These are phyloP conservation scores for Agapornis canus DNA, from an alignment of 2,797 vertebrate genomes.

Conservation along the genomic window DNA sequence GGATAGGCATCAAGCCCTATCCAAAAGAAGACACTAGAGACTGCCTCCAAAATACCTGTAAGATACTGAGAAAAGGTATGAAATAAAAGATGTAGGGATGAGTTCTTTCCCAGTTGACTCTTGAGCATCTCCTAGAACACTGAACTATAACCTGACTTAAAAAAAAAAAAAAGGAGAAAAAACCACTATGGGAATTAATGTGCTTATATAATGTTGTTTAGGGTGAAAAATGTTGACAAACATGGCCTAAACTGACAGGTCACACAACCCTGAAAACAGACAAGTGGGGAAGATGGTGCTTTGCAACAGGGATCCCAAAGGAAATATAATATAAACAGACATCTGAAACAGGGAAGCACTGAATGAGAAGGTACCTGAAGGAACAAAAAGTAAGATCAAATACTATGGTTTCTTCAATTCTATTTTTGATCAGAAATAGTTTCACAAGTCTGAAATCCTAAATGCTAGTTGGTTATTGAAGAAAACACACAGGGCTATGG, in stretches of 20 bases:
- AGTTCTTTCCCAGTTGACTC: background rate
- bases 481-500: background rate
- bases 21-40: background rate
- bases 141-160: background rate
- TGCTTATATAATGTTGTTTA: background rate
- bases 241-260: background rate
- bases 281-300: fast-evolving
- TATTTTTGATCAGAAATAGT: background rate
- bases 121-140: background rate
- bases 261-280: background rate
- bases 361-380: background rate
- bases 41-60: background rate
- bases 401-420: background rate
- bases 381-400: background rate
- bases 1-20: background rate
- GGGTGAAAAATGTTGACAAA: background rate
- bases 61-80: background rate
- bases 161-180: too few relatives aligned
- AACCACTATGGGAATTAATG: background rate
- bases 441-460: background rate
- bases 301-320: background rate
- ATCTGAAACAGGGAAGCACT: background rate
- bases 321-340: background rate
- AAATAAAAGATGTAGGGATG: background rate
- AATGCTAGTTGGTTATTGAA: background rate